A percentile compares a stretch with the other conserved stretches of the same genome.
Evolutionary conservation across 2,113 vertebrate species (phyloP).

Genomic region (Lutjanus erythropterus): DNA sequence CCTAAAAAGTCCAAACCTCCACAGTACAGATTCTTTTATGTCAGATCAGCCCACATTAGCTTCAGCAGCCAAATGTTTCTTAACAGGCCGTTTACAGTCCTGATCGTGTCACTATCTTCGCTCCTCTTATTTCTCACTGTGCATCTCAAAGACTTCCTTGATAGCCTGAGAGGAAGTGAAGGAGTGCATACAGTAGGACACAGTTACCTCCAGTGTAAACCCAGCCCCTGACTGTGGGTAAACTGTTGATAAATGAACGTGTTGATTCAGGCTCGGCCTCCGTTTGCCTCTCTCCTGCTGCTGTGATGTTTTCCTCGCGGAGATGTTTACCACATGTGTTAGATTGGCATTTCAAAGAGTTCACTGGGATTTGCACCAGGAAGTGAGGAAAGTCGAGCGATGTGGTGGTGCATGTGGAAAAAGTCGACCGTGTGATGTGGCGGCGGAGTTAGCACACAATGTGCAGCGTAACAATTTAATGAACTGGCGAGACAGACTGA

Average conservation of each 20-base stretch:
- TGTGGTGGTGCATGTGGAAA: constrained; percentile 39
- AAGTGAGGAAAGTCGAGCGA: constrained; percentile 27
- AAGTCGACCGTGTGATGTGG: constrained; percentile 25
- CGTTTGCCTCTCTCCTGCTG: constrained; percentile 56
- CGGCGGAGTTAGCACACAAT: neutral
- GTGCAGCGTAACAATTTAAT: constrained; percentile 41
- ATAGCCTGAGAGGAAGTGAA: constrained; percentile 69
- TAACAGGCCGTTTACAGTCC: constrained; percentile 41
- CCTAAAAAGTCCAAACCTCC: neutral
- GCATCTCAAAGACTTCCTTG: constrained; percentile 80
- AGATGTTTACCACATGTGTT: constrained; percentile 70
- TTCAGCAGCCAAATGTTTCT: constrained; percentile 12
- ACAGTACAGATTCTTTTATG: constrained; percentile 16
- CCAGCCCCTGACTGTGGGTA: constrained; percentile 61
- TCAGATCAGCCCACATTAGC: constrained; percentile 14
- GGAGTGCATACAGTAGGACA: constrained; percentile 73
- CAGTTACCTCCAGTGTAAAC: constrained; percentile 74
- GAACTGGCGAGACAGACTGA: constrained; percentile 15
- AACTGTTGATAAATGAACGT: constrained; percentile 77
- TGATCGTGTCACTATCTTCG: constrained; percentile 50
- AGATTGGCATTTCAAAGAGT: constrained; percentile 60
- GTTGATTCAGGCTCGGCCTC: constrained; percentile 71
- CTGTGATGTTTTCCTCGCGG: constrained; percentile 59
- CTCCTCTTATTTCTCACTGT: constrained; percentile 60
- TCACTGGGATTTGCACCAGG: constrained; percentile 66